Evolutionary conservation across 2,113 vertebrate species (phyloP), one percentile per base, ranked within the genome.

Genomic region (Zosterops lateralis): DNA sequence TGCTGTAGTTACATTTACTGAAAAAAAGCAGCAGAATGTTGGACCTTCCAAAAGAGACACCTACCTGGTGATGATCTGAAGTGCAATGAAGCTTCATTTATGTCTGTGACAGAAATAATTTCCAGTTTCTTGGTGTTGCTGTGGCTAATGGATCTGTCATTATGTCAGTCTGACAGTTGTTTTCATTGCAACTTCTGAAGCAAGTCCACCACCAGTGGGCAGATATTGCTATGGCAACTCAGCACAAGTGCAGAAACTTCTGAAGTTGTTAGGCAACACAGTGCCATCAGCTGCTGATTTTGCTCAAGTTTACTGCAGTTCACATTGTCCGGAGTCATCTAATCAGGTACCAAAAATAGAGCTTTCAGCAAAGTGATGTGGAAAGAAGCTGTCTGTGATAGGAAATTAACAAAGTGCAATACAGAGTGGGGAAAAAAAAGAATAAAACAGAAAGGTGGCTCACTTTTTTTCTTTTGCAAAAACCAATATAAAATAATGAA

Each of bases 181-280:
- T 94, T 79, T 85, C 32, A 76, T 70, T 82, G 77, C 50, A 84
- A 82, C 85, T 58, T 92, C 74, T 92, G 75, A 83, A 88, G 75
- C 56, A 76, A 79, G 95, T 88, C 91, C 95, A 90, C 60, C 64
- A 90, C 13, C 85, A 90, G 93, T 92, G 90, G 90, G 94, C 75
- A 95, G 95, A 91, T 84, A 96, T 96, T 88, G 84, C 95, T 96
- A 94, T 95, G 94, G 96, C 85, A 97, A 95, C 91, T 86, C 75
- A 77, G 84, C 67, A 48, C 85, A 94, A 95, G 71, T 77, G 75
- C 60, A 95, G 81, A 83, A 91, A 86, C 82, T 71, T 86, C 56
- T 61, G 64, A 91, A 93, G 96, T 44, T 88, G 93, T 96, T 61
- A 91, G 87, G 90, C 91, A 95, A 90, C 91, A 92, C 96, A 92